A percentile compares a stretch with the other conserved stretches of the same genome.
phyloP scores from a whole-genome alignment of 2,888 invertebrate genomes.

The Notodonta ziczac region DNA sequence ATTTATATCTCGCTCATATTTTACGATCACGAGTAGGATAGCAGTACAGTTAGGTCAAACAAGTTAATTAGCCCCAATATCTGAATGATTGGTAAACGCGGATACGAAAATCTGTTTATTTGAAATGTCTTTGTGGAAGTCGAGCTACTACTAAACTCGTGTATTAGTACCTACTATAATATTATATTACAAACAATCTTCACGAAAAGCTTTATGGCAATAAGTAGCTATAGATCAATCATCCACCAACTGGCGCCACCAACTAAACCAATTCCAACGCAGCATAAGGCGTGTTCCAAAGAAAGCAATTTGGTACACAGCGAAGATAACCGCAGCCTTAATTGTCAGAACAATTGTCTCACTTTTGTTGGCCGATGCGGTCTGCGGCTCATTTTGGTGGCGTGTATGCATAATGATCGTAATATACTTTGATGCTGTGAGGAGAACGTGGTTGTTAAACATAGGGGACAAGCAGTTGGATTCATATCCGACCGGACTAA shows the following conservation, averaged over 20 bases:
- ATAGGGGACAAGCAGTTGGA: neutral
- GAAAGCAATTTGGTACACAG: slow-evolving; percentile 64
- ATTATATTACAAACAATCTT: too few species aligned
- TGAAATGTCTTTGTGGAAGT: too few species aligned
- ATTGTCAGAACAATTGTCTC: slow-evolving; percentile 63
- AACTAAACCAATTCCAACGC: slow-evolving; percentile 42
- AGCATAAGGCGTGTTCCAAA: slow-evolving; percentile 56
- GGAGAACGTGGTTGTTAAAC: slow-evolving; percentile 20
- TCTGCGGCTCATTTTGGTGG: slow-evolving; percentile 43
- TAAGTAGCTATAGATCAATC: slow-evolving; percentile 1
- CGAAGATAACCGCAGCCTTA: slow-evolving; percentile 60
- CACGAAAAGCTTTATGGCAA: neutral
- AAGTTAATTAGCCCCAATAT: too few species aligned
- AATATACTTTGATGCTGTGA: slow-evolving; percentile 32
- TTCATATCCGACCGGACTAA: neutral
- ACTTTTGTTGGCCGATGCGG: slow-evolving; percentile 43
- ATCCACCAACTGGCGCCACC: slow-evolving; percentile 27
- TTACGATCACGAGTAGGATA: neutral
- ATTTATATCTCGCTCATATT: too few species aligned
- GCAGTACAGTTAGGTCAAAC: too few species aligned
- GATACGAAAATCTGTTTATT: too few species aligned
- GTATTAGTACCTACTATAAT: too few species aligned
- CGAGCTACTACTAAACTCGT: too few species aligned
- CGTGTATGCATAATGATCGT: slow-evolving; percentile 30
- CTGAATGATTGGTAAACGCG: too few species aligned